Evolutionary conservation across 2,113 vertebrate genomes (phyloP).

Genomic region (Hippocampus comes): DNA sequence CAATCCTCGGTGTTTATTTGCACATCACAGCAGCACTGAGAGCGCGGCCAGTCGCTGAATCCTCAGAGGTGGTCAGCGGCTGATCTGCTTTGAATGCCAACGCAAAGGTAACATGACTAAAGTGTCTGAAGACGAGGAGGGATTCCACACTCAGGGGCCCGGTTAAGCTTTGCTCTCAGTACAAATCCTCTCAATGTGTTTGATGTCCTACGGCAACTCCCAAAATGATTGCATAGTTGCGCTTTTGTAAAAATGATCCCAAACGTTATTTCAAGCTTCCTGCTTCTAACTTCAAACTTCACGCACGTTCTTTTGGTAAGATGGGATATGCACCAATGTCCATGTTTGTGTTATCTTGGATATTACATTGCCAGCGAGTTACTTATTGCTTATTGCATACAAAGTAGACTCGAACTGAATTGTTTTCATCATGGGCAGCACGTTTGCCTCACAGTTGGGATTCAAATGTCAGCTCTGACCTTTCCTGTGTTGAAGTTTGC

Average conservation of each 20-base stretch:
- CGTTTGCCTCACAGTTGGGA: too few relatives aligned
- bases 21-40: background rate
- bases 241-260: background rate
- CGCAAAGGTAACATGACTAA: constrained; percentile 1
- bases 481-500: too few relatives aligned
- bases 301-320: too few relatives aligned
- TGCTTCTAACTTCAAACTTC: too few relatives aligned
- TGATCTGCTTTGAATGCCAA: constrained; percentile 10
- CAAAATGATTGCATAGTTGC: background rate
- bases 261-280: too few relatives aligned
- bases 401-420: too few relatives aligned
- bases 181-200: background rate
- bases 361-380: background rate
- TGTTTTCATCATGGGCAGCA: too few relatives aligned
- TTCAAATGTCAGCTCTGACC: too few relatives aligned
- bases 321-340: too few relatives aligned
- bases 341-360: background rate
- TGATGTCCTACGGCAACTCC: background rate
- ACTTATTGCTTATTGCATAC: too few relatives aligned
- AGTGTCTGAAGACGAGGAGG: constrained; percentile 1
- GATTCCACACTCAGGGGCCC: background rate
- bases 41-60: background rate
- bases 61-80: background rate
- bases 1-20: constrained; percentile 9
- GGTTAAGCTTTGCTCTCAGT: background rate